Base-by-base conservation (phyloP, 1,140 invertebrate genomes). In the Ptiloglossa arizonensis region DNA sequence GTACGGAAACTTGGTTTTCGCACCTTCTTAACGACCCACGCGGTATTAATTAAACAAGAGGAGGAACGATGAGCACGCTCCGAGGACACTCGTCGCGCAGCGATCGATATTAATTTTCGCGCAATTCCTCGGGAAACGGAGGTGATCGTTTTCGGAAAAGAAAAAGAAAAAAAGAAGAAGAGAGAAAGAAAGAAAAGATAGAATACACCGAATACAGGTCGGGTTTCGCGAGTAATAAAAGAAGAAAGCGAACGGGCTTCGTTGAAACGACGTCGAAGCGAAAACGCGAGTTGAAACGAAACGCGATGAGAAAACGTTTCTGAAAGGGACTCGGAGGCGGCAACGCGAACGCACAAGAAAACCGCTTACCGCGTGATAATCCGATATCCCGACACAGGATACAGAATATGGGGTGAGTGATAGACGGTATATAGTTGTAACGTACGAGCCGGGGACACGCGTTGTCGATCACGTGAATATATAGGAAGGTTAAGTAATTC, bases 381-480 rank as follows among this genome's bases (percentile, higher is more conserved):
- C 70, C 44, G 77, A 79, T 79, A 79, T 79, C 70, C 77, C 62
- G 77, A 79, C 77, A 74, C 60, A 74, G 70, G 60, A 79, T 79
- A 74, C 77, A 79, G 77, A 70, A 79, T 79, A 79, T 59, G 77
- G 71, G 77, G 69, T 74, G 77, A 63, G 38, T 22, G 77, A 79
- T 66, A 74, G 70, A 67, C 41, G 62, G 72, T 79, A 57, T 66
- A 79, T 56, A 60, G 60, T 59, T 57, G 70, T 64, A 59, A 15
- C 52, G 32, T 74, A 66, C 70, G 70, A 74, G 32, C 24, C 44
- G 17, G 46, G 22, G 71, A 74, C 71, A 79, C 60, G 77, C 77
- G 60, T 79, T 62, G 67, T 19, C 67, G 57, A 71, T 77, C 57
- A 77, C 74, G 67, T 62, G 57, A 71, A 71, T 62, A n/a, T n/a